Base-by-base conservation (phyloP, 2,113 vertebrate species). In the Malurus melanocephalus region DNA sequence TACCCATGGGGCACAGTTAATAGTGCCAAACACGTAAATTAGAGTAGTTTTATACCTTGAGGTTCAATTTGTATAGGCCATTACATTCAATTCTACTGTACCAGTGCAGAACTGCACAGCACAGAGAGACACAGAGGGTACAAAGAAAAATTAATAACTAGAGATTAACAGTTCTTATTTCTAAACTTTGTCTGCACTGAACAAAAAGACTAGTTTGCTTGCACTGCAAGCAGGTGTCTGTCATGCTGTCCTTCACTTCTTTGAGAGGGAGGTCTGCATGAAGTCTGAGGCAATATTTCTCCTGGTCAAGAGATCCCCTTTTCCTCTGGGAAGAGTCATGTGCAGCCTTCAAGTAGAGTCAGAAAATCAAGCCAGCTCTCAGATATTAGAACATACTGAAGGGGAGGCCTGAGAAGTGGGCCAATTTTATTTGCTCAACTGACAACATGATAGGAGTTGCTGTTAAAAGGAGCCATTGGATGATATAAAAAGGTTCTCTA, bases 401-500 rank as follows among this genome's bases (percentile, higher is more conserved):
- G 21, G 35, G 51, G 35, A 76, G 55, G 69, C 59, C 76, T 88
- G 59, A 91, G 77, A 92, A 80, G 16, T 75, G 69, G 73, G 83
- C 32, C 73, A 53, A 49, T 78, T 91, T 84, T 65, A 75, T 81
- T 83, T 86, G 38, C 51, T 91, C 77, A 84, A 26, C 65, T 94
- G 93, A 83, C 60, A 88, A 51, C 33, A 32, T 57, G 83, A 71
- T 65, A 84, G 65, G 52, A 89, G 53, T 51, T 91, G 62, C 72
- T 93, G 73, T 86, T 81, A 81, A 86, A 92, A 78, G 40, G 51
- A 90, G 43, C 55, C 55, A 85, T 69, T 85, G 88, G 92, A 75
- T 69, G 80, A 81, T 93, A 93, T 84, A 90, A 93, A 93, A 94
- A 90, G 51, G 33, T 76, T 85, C 56, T 88, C 68, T 42, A 16